Evolutionary conservation across 2,797 vertebrate species (phyloP), one percentile per base, ranked within the genome.

Genomic region (Mallotus villosus): DNA sequence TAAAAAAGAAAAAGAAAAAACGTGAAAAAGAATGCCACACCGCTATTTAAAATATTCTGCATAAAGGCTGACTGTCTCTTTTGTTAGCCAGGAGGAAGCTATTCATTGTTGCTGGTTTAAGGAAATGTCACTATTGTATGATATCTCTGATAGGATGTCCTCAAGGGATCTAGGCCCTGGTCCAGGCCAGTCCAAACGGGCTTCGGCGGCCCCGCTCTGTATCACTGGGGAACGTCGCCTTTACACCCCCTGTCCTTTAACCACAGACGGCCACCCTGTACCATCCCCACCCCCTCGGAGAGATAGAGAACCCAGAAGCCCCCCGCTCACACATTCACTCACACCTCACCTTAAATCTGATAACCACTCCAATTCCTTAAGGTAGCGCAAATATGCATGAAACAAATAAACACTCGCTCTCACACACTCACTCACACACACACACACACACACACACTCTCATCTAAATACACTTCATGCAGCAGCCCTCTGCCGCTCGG

Each of bases 61-160:
- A 93, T 92, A 84, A 86, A 85, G 89, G 82, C 81, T 68, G 86
- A 79, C 80, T 88, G 82, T 84, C 74, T 83, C 86, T 91, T 86
- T 86, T 91, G 90, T 93, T 84, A 91, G 81, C 82, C 86, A 83
- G 72, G 78, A 68, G 79, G 85, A 87, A 84, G 89, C 78, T 78
- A 87, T 84, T 90, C 92, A 93, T 91, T 90, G 91, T 95, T 93
- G 91, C 90, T 93, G 93, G 93, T 94, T 94, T 95, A 95, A 96
- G 94, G 94, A 96, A 96, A 96, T 96, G 95, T 96, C 95, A 95
- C 91, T 92, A 94, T 90, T 93, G 92, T 92, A 85, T 91, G 92
- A 94, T 88, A 88, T 85, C 86, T 84, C 84, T 75, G 94, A 95
- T 94, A 95, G 80, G 85, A 91, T 90, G 90, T 91, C 95, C 94